Evolutionary conservation across 2,113 vertebrate species (phyloP).

Genomic region (Hydropotes inermis): DNA sequence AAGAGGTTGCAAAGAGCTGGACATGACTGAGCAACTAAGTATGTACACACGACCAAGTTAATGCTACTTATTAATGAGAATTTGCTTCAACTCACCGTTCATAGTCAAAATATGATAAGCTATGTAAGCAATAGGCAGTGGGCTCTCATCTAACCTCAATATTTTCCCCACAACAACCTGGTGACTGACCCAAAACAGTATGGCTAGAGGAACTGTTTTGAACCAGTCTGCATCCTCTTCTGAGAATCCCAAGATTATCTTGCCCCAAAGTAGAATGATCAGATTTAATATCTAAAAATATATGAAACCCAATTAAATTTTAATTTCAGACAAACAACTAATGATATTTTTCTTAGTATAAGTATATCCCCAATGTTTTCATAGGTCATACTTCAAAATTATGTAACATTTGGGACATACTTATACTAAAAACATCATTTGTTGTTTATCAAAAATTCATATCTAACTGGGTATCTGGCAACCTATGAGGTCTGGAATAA

Average conservation of each 20-base stretch:
- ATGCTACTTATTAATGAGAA: not conserved
- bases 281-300: not conserved
- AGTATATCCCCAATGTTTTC: not conserved
- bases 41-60: not conserved
- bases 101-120: not conserved
- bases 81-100: not conserved
- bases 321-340: not conserved
- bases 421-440: not conserved
- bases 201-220: not conserved
- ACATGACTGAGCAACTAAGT: not conserved
- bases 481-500: not conserved
- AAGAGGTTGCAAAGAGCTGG: not conserved
- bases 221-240: not conserved
- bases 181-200: not conserved
- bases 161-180: not conserved
- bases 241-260: not conserved
- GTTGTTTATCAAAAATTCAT: not conserved
- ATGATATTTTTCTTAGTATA: not conserved
- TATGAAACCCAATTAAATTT: not conserved
- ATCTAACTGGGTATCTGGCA: not conserved
- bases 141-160: not conserved
- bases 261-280: not conserved
- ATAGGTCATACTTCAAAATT: not conserved
- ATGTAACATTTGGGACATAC: not conserved
- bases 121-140: not conserved